Conservation (phyloP, 1,140 invertebrate species). For the Papilio xuthus region DNA sequence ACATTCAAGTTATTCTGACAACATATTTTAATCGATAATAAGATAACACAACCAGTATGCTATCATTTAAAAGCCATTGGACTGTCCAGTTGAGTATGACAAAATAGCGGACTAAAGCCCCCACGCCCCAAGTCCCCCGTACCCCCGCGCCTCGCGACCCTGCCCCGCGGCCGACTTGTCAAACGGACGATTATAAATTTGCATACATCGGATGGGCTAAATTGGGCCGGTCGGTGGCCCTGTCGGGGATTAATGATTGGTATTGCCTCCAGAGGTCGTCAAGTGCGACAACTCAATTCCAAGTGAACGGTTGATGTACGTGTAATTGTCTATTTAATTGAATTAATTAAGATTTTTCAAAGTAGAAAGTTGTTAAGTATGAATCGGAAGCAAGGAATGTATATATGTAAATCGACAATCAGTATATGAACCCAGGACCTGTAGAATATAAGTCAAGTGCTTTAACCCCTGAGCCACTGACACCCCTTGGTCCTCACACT, state of each 20-base stretch:
- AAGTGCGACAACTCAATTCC: conserved; percentile 39
- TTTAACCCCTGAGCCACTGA: too few species aligned
- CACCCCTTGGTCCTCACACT: too few species aligned
- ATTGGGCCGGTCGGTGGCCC: conserved; percentile 43
- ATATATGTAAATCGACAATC: too few species aligned
- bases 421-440: too few species aligned
- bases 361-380: neutral
- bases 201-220: conserved; percentile 46
- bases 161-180: conserved; percentile 44
- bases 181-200: conserved; percentile 50
- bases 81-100: conserved; percentile 19
- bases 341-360: conserved; percentile 2
- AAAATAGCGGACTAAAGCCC: conserved; percentile 43
- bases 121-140: conserved; percentile 41
- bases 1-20: neutral
- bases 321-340: conserved; percentile 13
- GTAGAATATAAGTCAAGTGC: too few species aligned
- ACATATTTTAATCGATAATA: neutral
- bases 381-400: neutral
- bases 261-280: conserved; percentile 39
- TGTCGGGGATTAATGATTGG: conserved; percentile 45
- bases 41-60: conserved; percentile 1
- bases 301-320: conserved; percentile 9
- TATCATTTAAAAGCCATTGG: neutral
- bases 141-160: conserved; percentile 37